Conservation (phyloP, 2,113 vertebrate species). For the Neodontobutis hainanensis region DNA sequence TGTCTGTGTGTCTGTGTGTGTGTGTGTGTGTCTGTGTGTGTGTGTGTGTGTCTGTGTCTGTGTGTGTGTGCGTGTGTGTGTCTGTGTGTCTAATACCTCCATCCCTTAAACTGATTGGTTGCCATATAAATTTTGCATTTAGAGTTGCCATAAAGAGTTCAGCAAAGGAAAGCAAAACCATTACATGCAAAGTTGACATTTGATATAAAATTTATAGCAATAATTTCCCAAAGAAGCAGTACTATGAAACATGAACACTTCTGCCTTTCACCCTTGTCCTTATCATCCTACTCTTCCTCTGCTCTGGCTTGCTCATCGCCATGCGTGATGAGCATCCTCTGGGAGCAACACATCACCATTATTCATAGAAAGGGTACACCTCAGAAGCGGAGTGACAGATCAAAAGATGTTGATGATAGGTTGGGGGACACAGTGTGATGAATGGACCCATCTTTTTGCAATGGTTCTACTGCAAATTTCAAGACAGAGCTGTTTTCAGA, state of each 20-base stretch:
- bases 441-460: slow-evolving; percentile 51
- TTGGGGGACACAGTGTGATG: slow-evolving; percentile 36
- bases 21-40: too few species aligned
- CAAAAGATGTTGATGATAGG: slow-evolving; percentile 69
- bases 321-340: slow-evolving; percentile 54
- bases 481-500: slow-evolving; percentile 28
- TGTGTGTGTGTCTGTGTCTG: too few species aligned
- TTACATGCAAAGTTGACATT: slow-evolving; percentile 2
- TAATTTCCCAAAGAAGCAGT: slow-evolving; percentile 4
- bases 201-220: slow-evolving; percentile 13
- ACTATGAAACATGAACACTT: slow-evolving; percentile 14
- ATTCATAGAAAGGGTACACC: slow-evolving; percentile 62
- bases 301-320: slow-evolving; percentile 45
- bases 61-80: too few species aligned
- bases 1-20: too few species aligned
- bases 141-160: neutral
- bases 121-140: neutral
- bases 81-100: too few species aligned
- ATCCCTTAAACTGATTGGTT: neutral
- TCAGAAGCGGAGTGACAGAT: slow-evolving; percentile 64
- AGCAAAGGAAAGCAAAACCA: neutral
- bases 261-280: slow-evolving; percentile 31
- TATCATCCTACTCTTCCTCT: slow-evolving; percentile 28
- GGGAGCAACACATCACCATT: slow-evolving; percentile 67
- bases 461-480: slow-evolving; percentile 44